A percentile compares a stretch with the other conserved stretches of the same genome.
These are phyloP conservation scores for Plebejus melissa DNA, from an alignment of 2,888 invertebrate species.

Conservation along the genomic window DNA sequence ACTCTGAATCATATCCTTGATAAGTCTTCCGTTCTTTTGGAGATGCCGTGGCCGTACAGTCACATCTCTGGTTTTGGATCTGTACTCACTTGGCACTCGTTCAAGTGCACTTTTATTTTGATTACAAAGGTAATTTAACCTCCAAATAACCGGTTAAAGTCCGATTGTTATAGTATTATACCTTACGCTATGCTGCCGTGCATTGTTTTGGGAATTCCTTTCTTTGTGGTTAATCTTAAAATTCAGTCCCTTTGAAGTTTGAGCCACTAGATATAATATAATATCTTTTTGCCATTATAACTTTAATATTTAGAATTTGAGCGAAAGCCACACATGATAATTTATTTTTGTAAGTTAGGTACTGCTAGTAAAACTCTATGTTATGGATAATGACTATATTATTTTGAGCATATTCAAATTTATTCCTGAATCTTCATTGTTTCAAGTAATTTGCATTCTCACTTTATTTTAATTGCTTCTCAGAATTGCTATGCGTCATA, in stretches of 20 bases:
- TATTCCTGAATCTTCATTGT: neutral
- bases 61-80: constrained; percentile 56
- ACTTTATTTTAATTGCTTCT: neutral
- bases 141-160: constrained; percentile 5
- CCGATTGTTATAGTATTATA: neutral
- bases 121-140: constrained; percentile 35
- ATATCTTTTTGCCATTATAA: too few relatives aligned
- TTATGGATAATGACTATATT: neutral
- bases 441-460: neutral
- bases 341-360: neutral
- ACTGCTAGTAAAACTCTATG: neutral
- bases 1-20: constrained; percentile 63
- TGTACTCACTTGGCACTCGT: constrained; percentile 63
- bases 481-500: constrained; percentile 14
- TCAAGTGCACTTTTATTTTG: constrained; percentile 60
- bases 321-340: too few relatives aligned
- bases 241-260: too few relatives aligned
- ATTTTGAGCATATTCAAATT: constrained; percentile 1
- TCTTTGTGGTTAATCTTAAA: too few relatives aligned
- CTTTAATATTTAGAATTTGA: too few relatives aligned
- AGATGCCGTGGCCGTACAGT: constrained; percentile 54
- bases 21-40: constrained; percentile 60
- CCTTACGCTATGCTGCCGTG: too few relatives aligned
- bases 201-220: too few relatives aligned
- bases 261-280: too few relatives aligned